These are phyloP conservation scores for Pocillopora verrucosa DNA, from an alignment of 64 coral and sea anemone species.

Conservation along the genomic window DNA sequence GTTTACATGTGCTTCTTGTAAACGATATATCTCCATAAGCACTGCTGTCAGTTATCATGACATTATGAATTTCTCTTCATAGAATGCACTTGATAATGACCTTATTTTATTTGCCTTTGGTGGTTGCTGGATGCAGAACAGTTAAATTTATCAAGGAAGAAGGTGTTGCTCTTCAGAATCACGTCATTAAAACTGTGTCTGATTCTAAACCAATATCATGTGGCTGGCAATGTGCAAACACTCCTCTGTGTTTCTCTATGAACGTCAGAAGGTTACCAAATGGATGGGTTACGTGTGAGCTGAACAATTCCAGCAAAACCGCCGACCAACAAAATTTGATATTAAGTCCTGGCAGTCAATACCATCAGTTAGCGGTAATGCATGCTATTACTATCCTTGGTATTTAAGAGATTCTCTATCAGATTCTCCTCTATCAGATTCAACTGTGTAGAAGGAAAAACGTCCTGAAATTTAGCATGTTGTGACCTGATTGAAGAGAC, in stretches of 20 bases:
- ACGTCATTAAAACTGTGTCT: constrained; percentile 20
- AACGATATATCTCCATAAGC: no score
- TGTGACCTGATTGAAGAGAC: no score
- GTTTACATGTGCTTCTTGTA: no score
- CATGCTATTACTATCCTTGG: no score
- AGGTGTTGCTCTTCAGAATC: constrained; percentile 8
- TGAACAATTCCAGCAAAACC: constrained; percentile 30
- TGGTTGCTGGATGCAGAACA: constrained; percentile 1
- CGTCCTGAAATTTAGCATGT: no score
- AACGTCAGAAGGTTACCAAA: constrained; percentile 2
- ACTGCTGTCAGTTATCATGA: no score
- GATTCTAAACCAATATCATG: background rate
- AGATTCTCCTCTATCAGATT: no score
- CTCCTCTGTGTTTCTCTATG: constrained; percentile 16
- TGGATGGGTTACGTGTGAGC: constrained; percentile 32
- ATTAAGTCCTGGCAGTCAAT: background rate
- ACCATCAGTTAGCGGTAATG: constrained; percentile 6
- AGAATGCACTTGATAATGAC: background rate
- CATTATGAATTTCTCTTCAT: background rate
- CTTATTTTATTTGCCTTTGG: background rate
- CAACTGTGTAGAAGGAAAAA: no score
- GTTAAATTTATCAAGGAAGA: background rate
- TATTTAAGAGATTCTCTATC: no score
- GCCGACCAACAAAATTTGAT: constrained; percentile 6
- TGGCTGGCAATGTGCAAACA: background rate